Conservation (phyloP, 2,888 invertebrate species). For the Eledona agricola region DNA sequence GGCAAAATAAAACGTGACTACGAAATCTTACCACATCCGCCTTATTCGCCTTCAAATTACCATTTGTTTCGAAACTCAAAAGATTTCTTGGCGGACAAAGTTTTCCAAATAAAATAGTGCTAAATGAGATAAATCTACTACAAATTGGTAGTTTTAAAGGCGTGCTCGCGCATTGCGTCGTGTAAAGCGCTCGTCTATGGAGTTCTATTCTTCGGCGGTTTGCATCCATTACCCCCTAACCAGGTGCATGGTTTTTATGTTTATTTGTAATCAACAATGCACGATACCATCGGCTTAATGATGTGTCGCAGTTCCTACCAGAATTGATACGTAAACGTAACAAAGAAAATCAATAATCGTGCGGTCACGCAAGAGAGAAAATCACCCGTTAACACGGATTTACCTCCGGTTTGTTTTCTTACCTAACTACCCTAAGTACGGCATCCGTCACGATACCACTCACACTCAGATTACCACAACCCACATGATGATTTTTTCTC, state of each 20-base stretch:
- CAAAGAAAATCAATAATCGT: slow-evolving; percentile 45
- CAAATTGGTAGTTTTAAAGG: too few relatives aligned
- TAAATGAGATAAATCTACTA: too few relatives aligned
- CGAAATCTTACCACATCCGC: too few relatives aligned
- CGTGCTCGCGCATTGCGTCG: too few relatives aligned
- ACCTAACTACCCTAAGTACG: slow-evolving; percentile 30
- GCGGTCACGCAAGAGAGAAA: slow-evolving; percentile 44
- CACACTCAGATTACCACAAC: slow-evolving; percentile 1
- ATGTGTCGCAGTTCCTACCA: slow-evolving; percentile 44
- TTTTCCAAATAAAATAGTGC: too few relatives aligned
- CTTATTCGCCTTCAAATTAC: too few relatives aligned
- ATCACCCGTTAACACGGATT: slow-evolving; percentile 37
- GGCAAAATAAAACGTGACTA: too few relatives aligned
- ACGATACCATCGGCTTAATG: slow-evolving; percentile 44
- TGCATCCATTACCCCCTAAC: slow-evolving; percentile 19
- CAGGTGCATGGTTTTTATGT: slow-evolving; percentile 15
- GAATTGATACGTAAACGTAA: slow-evolving; percentile 48
- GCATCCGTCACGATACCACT: slow-evolving; percentile 18
- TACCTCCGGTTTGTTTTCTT: slow-evolving; percentile 32
- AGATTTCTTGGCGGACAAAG: too few relatives aligned
- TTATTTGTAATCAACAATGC: slow-evolving; percentile 23
- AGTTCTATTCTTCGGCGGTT: slow-evolving; percentile 9
- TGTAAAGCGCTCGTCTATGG: too few relatives aligned
- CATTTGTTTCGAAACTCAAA: too few relatives aligned
- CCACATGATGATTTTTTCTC: slow-evolving; percentile 3